Conservation (phyloP, 2,113 vertebrate species). For the Alexandromys fortis region DNA sequence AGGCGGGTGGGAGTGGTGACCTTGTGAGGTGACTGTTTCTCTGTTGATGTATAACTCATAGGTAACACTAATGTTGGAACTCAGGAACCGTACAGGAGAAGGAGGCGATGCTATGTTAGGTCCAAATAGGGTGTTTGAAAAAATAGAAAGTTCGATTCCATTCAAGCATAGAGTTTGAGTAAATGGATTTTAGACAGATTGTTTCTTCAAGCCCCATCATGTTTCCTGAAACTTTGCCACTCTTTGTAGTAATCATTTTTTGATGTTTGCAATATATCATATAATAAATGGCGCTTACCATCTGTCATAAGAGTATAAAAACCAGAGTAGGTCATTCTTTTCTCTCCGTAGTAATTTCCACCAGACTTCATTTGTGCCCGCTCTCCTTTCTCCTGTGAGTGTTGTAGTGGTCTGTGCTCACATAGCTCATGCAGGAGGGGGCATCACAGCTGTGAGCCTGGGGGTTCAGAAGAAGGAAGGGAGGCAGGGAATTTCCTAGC, state of each 20-base stretch:
- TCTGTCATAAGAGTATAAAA: conserved; percentile 55
- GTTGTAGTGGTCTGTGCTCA: not conserved
- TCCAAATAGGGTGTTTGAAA: not conserved
- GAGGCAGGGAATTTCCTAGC: not conserved
- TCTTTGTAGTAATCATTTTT: conserved; percentile 44
- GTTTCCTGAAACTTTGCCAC: conserved; percentile 52
- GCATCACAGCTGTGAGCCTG: not conserved
- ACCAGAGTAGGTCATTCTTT: conserved; percentile 37
- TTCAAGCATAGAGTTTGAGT: not conserved
- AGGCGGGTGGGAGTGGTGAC: not conserved
- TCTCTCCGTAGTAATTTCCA: conserved; percentile 13
- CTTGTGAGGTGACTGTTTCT: not conserved
- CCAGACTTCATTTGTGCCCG: conserved; percentile 10
- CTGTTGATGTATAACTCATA: not conserved
- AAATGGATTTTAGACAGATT: conserved; percentile 52
- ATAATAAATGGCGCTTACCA: conserved; percentile 61
- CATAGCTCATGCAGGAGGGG: not conserved
- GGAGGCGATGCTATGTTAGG: not conserved
- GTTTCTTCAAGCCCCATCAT: conserved; percentile 23
- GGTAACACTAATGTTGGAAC: not conserved
- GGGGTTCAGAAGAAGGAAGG: not conserved
- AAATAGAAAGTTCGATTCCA: not conserved
- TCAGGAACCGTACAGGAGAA: not conserved
- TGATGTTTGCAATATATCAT: conserved; percentile 57
- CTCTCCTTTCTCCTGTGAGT: not conserved